A percentile compares a stretch with the other conserved stretches of the same genome.
Evolutionary conservation across 2,113 vertebrate species (phyloP).

Genomic region (Tylochromis polylepis): DNA sequence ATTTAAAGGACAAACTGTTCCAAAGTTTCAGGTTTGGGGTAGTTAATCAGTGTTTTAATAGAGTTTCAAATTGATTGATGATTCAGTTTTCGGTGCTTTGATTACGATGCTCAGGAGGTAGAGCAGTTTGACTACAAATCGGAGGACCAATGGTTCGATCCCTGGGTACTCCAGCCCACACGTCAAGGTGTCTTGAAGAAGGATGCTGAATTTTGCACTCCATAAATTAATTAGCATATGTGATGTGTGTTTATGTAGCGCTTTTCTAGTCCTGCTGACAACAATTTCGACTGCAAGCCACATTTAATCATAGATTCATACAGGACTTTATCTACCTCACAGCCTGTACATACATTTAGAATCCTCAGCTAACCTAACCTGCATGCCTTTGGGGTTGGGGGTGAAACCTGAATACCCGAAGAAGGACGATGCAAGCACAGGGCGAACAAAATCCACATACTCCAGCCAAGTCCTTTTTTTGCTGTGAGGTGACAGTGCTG

Average conservation of each 20-base stretch:
- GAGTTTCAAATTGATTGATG: neutral
- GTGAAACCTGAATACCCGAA: neutral
- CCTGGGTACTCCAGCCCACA: neutral
- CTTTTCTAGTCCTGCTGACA: neutral
- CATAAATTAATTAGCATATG: neutral
- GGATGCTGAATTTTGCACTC: neutral
- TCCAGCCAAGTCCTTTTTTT: neutral
- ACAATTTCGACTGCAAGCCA: neutral
- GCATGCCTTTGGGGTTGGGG: rapidly evolving
- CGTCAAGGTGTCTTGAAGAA: neutral
- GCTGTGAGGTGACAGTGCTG: neutral
- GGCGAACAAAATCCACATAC: neutral
- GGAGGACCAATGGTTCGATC: neutral
- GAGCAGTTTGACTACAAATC: neutral
- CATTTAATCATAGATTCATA: neutral
- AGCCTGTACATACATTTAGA: neutral
- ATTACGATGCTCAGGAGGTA: neutral
- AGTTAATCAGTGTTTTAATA: neutral
- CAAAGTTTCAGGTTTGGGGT: neutral
- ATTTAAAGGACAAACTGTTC: neutral
- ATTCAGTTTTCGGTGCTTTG: neutral
- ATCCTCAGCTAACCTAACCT: neutral
- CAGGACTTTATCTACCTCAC: neutral
- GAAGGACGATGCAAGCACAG: neutral
- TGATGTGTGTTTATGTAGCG: neutral